Conservation (phyloP, 37 sponge, comb jelly and placozoan species). For the Lycopodina hypogea region DNA sequence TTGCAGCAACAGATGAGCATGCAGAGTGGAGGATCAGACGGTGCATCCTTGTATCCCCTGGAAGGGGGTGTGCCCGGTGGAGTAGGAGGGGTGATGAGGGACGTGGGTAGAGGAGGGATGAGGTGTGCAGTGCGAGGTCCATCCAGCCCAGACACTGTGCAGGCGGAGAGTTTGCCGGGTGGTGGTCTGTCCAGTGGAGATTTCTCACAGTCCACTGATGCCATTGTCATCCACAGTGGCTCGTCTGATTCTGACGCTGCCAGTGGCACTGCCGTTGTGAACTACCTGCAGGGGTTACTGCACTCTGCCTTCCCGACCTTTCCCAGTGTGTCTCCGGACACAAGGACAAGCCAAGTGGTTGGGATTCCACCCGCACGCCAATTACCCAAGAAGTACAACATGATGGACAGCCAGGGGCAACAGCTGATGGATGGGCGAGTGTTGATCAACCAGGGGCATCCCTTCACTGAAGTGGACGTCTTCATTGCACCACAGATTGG, state of each 20-base stretch:
- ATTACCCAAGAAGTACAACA: slow-evolving; percentile 44
- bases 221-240: slow-evolving; percentile 41
- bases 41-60: background rate
- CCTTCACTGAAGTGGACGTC: slow-evolving; percentile 69
- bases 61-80: background rate
- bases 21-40: background rate
- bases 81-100: background rate
- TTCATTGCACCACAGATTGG: slow-evolving; percentile 82
- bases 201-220: background rate
- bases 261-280: background rate
- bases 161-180: background rate
- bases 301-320: background rate
- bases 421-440: slow-evolving; percentile 49
- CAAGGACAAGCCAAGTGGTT: background rate
- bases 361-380: background rate
- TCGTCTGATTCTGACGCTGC: slow-evolving; percentile 11
- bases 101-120: no score
- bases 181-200: background rate
- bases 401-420: background rate
- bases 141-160: slow-evolving; percentile 11
- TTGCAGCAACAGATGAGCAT: slow-evolving; percentile 15
- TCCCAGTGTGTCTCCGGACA: background rate
- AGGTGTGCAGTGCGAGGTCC: background rate
- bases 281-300: background rate
- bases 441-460: slow-evolving; percentile 75